Evolutionary conservation across 2,113 vertebrate genomes (phyloP), one percentile per base, ranked within the genome.

Genomic region (Caranx melampygus): DNA sequence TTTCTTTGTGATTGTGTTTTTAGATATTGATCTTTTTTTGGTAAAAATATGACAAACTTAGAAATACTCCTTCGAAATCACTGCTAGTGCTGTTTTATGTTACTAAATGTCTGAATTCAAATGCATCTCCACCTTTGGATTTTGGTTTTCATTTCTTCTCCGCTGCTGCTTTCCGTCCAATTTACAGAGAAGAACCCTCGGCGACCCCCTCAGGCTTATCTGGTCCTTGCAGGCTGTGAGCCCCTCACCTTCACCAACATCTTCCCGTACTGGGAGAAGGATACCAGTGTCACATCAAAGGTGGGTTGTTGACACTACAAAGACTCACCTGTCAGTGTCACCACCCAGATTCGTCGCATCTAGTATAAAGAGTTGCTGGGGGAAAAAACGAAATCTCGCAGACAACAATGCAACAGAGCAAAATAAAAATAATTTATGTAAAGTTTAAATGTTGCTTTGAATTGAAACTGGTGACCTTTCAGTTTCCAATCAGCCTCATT

Each of bases 211-310:
- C 92, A 87, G 84, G 95, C 95, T 1, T 96, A 96, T 69, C 85
- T 96, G 67, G 92, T 95, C 83, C 81, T 91, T 16, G 94, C 95
- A 60, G 95, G 95, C 72, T 91, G 86, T 20, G 95, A 96, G 78
- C 95, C 95, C 0, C 92, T 96, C 51, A 96, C 95, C 4, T 96
- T 96, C 83, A 95, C 95, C 52, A 96, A 95, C 89, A 95, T 96
- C 77, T 96, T 96, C 78, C 95, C 95, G 1, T 91, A 92, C 84
- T 96, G 95, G 95, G 90, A 95, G 82, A 93, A 86, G 63, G 87
- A 94, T 63, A 13, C 88, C 45, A 90, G 37, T 59, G 33, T 92
- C 34, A n/a, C 67, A 33, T 72, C 91, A 66, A 84, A 90, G 92
- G 95, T 95, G 60, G 6, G 54, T 14, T 6, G 34, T 16, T 3